Base-by-base conservation (phyloP, 1,140 invertebrate genomes). In the Drosophila lowei region DNA sequence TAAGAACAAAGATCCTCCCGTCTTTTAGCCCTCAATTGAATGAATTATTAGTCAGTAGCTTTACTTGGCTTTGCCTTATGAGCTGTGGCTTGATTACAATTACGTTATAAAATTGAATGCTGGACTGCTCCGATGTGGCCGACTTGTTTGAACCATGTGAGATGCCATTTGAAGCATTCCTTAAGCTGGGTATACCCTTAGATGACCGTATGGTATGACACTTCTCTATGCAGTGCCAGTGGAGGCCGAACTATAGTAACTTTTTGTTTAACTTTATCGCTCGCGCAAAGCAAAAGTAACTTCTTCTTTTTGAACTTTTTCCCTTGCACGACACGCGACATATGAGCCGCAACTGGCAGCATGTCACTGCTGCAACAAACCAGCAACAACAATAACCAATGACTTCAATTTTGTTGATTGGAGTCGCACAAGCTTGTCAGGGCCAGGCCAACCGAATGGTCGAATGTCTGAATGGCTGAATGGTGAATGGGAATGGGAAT, bases 331-430 rank as follows among this genome's bases (percentile, higher is more conserved):
- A 61, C 79, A 75, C 28, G 52, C 44, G 53, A 71, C 79, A 78
- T 70, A 78, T 75, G 74, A 84, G 71, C 62, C 70, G 42, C 60
- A 72, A 76, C 76, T 79, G 67, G 63, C 72, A 76, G 59, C 49
- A 52, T 86, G 63, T 68, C 77, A 62, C 58, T 43, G 16, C 46
- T 30, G 42, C 57, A 38, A 13, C 30, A 30, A 2, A 38, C 34
- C 11, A 53, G 28, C 77, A 61, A 48, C 44, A 63, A 61, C 64
- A 85, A 68, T 63, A 80, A 60, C 77, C 79, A 75, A 71, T 72
- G 77, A 65, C 67, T 85, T 86, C 83, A 85, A 85, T 85, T 85
- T 86, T 65, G 81, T 68, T 85, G 81, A 85, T 85, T 85, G 77
- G 73, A 81, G 56, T 61, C 50, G 72, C 49, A 58, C 61, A 61